Percentiles rank a stretch among this genome's conserved stretches.
Evolutionary conservation across 2,113 vertebrate genomes (phyloP).

Genomic region (Catharus fuscescens): DNA sequence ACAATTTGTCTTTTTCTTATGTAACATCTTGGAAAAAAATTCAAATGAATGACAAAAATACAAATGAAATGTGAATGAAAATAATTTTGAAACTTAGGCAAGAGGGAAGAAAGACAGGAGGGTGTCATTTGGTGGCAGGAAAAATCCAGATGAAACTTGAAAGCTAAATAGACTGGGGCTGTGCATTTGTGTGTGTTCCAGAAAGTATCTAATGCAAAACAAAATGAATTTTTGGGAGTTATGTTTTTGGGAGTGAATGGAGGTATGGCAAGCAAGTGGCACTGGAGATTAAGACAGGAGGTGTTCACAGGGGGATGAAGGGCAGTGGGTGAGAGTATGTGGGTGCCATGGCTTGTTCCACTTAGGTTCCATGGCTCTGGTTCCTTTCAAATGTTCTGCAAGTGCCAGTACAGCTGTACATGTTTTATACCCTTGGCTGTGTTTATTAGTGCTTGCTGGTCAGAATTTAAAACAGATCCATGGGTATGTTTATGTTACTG

Average conservation of each 20-base stretch:
- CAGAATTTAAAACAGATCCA: background rate
- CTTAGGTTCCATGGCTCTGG: rapidly evolving
- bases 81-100: background rate
- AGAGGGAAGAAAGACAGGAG: background rate
- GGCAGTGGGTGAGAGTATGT: background rate
- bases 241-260: rapidly evolving
- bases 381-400: background rate
- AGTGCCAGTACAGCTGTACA: background rate
- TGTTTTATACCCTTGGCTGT: background rate
- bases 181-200: background rate
- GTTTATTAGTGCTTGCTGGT: background rate
- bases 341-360: background rate
- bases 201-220: background rate
- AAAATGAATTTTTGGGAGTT: background rate
- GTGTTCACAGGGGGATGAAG: rapidly evolving
- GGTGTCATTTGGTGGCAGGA: background rate
- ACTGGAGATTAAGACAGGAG: background rate
- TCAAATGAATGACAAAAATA: background rate
- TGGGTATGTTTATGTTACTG: background rate
- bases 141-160: background rate
- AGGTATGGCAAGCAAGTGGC: background rate
- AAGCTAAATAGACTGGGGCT: background rate
- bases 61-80: background rate
- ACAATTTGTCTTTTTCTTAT: background rate
- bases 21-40: background rate